A percentile compares a stretch with the other conserved stretches of the same genome.
Conservation (phyloP, 2,888 invertebrate genomes). For the Rutpela maculata region DNA sequence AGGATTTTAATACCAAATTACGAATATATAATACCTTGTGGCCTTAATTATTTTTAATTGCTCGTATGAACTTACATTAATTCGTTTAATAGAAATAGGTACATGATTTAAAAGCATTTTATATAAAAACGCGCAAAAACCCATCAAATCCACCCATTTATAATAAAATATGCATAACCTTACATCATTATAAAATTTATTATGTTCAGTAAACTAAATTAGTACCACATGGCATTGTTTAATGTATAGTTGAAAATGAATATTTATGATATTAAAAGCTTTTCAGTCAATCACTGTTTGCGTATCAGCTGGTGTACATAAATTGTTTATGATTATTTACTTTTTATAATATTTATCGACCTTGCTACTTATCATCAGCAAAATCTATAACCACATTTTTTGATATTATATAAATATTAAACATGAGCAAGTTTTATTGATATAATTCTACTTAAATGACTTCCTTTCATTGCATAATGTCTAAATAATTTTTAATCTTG, state of each 20-base stretch:
- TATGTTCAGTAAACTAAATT: not conserved
- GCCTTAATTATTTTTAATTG: not conserved
- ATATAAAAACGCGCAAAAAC: not conserved
- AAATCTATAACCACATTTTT: not conserved
- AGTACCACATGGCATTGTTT: not conserved
- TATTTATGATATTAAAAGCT: not conserved
- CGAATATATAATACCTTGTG: not conserved
- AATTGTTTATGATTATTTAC: not conserved
- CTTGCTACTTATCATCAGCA: not conserved
- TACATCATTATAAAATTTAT: not conserved
- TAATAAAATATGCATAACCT: not conserved
- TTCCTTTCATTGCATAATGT: too few species aligned
- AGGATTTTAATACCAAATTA: too few species aligned
- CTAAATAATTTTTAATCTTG: too few species aligned
- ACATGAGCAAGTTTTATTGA: not conserved
- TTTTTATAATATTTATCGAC: not conserved
- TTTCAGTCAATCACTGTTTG: not conserved
- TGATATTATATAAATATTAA: not conserved
- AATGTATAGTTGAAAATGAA: not conserved
- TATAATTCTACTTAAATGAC: too few species aligned
- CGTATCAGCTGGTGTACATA: not conserved
- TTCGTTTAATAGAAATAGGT: not conserved
- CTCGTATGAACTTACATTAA: not conserved
- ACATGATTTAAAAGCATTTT: not conserved
- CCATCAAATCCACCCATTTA: not conserved